Base-by-base conservation (phyloP, 1,140 invertebrate species). In the Sitophilus oryzae region DNA sequence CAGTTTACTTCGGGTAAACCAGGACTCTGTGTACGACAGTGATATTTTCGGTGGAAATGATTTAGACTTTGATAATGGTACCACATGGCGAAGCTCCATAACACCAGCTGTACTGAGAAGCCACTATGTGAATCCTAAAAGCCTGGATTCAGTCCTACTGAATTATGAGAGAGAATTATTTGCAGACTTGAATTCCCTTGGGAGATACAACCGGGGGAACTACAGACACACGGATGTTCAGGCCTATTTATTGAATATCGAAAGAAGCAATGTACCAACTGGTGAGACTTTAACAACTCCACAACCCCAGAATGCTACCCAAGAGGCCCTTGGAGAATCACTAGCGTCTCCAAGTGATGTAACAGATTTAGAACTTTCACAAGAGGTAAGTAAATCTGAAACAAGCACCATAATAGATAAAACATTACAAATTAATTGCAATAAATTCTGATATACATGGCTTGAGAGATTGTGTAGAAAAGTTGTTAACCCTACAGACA, bases 161-260 rank as follows among this genome's bases (percentile, higher is more conserved):
- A 83, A 84, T 63, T 85, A 86, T 65, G 82, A 87, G 66, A 76
- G 82, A 64, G 77, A 85, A 60, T 67, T 88, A n/a, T 87, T 88
- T 65, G 82, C 84, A 55, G 85, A 89, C 60, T 71, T 89, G n/a
- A 84, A 86, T 63, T 81, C 82, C 47, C 67, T 81, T 4, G 73
- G 78, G 21, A 64, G 75, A 18, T 80, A 77, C 55, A 76, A 76
- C 63, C 65, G 72, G 48, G 66, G 71, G 6, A 68, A 67, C 47
- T 60, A 61, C 35, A 58, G 65, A 43, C 66, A 69, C 18, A 67
- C 71, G 10, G 73, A 79, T 72, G 74, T 81, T 36, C 78, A 77
- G 52, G 76, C 80, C 3, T 82, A 81, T 64, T 68, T 82, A 20
- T 70, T 82, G 41, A 79, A 79, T 63, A 71, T 78, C 1, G 68